phyloP scores from a whole-genome alignment of 2,888 invertebrate genomes.

The Argyresthia albistria region DNA sequence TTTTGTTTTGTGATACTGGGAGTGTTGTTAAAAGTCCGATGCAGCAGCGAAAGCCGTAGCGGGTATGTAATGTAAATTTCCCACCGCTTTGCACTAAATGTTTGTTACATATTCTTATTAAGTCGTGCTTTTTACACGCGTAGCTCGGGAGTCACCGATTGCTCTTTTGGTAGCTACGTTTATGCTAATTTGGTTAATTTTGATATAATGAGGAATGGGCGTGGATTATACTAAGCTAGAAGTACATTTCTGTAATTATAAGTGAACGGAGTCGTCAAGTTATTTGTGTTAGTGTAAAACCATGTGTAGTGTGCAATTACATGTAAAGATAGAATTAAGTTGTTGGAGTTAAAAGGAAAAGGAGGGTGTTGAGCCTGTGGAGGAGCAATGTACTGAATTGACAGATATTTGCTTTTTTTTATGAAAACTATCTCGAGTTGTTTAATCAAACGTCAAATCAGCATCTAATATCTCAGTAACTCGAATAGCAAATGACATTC shows the following conservation, averaged over 20 bases:
- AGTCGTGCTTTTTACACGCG: neutral
- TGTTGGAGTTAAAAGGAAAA: neutral
- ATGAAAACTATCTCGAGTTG: too few species aligned
- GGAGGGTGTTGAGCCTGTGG: too few species aligned
- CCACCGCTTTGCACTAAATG: slow-evolving; percentile 41
- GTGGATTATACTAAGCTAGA: too few species aligned
- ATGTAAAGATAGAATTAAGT: neutral
- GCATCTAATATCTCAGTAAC: neutral
- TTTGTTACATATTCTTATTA: neutral
- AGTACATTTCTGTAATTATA: too few species aligned
- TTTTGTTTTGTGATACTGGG: slow-evolving; percentile 8
- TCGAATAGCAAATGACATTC: neutral
- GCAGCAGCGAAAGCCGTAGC: slow-evolving; percentile 43
- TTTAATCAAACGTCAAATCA: neutral
- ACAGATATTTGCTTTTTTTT: too few species aligned
- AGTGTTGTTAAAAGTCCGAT: slow-evolving; percentile 25
- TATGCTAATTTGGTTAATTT: too few species aligned
- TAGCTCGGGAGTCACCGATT: too few species aligned
- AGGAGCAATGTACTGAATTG: too few species aligned
- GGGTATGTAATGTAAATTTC: slow-evolving; percentile 49
- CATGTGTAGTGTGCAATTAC: neutral
- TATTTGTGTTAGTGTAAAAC: too few species aligned
- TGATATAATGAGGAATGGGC: too few species aligned
- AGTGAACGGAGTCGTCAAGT: too few species aligned
- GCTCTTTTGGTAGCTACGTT: too few species aligned